A percentile compares a stretch with the other conserved stretches of the same genome.
phyloP scores from a whole-genome alignment of 2,113 vertebrate species.

The Candoia aspera region DNA sequence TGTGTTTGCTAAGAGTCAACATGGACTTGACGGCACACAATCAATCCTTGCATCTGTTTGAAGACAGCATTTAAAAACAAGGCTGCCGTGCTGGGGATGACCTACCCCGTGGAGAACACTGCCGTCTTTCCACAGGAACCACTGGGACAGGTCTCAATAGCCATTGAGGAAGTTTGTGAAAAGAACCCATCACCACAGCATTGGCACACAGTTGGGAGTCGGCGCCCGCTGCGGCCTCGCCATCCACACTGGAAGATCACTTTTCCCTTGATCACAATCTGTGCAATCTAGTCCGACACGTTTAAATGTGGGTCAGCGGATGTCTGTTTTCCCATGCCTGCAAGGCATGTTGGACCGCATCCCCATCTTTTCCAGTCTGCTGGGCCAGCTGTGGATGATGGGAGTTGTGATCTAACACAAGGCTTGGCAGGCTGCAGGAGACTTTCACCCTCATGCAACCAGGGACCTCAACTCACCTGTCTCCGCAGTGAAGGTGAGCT shows the following conservation, averaged over 20 bases:
- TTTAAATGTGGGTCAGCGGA: neutral
- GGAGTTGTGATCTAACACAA: neutral
- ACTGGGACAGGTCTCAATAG: neutral
- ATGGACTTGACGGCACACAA: too few species aligned
- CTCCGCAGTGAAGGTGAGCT: slow-evolving; percentile 75
- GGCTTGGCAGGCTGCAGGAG: too few species aligned
- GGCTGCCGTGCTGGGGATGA: neutral
- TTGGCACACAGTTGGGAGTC: neutral
- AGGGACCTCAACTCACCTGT: slow-evolving; percentile 77
- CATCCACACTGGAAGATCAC: neutral
- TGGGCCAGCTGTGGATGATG: neutral
- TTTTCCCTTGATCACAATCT: neutral
- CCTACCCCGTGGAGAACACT: neutral
- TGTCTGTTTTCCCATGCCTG: neutral
- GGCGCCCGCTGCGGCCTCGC: neutral
- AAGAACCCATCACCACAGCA: neutral
- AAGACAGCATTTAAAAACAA: neutral
- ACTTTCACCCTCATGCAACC: neutral
- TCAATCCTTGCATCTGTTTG: neutral
- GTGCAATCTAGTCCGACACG: neutral
- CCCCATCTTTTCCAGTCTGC: neutral
- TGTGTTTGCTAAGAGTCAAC: too few species aligned
- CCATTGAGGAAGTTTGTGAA: neutral
- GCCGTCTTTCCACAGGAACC: neutral
- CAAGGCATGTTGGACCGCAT: neutral